Conservation (phyloP, 1,140 invertebrate genomes). For the Drosophila pseudoobscura region DNA sequence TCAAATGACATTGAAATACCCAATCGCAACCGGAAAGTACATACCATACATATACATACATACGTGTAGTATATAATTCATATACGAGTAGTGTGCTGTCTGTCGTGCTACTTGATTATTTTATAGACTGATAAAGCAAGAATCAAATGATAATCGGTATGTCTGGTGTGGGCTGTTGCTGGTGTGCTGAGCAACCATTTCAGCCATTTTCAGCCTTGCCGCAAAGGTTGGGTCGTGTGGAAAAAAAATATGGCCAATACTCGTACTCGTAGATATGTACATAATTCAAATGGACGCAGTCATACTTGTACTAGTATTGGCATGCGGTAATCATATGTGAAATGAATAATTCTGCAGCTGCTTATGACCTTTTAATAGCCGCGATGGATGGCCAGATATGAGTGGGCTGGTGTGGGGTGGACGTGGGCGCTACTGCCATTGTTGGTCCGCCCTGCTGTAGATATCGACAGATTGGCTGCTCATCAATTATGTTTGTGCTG, state of each 20-base stretch:
- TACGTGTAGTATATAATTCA: neutral
- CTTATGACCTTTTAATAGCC: conserved; percentile 23
- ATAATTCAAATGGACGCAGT: neutral
- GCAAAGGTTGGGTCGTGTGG: conserved; percentile 35
- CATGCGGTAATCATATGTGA: neutral
- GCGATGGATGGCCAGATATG: conserved; percentile 5
- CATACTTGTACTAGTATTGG: conserved; percentile 1
- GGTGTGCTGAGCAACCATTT: conserved; percentile 7
- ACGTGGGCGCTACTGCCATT: neutral
- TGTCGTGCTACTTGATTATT: conserved; percentile 49
- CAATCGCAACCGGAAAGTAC: conserved; percentile 6
- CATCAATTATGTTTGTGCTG: conserved; percentile 21
- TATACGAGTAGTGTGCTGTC: conserved; percentile 7
- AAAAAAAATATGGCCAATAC: conserved; percentile 25
- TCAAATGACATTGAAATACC: conserved; percentile 1
- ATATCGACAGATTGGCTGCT: conserved; percentile 2
- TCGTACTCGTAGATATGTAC: conserved; percentile 7
- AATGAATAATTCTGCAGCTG: too few relatives aligned
- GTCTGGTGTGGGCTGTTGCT: conserved; percentile 14
- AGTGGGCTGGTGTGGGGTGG: neutral
- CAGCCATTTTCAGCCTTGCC: conserved; percentile 26
- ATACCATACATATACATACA: conserved; percentile 3
- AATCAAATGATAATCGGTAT: conserved; percentile 18
- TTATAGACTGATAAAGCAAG: conserved; percentile 44
- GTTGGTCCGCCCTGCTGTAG: neutral